Percentiles rank a stretch among this genome's conserved stretches.
Conservation (phyloP, 92 coral and sea anemone species). For the Montipora capitata region DNA sequence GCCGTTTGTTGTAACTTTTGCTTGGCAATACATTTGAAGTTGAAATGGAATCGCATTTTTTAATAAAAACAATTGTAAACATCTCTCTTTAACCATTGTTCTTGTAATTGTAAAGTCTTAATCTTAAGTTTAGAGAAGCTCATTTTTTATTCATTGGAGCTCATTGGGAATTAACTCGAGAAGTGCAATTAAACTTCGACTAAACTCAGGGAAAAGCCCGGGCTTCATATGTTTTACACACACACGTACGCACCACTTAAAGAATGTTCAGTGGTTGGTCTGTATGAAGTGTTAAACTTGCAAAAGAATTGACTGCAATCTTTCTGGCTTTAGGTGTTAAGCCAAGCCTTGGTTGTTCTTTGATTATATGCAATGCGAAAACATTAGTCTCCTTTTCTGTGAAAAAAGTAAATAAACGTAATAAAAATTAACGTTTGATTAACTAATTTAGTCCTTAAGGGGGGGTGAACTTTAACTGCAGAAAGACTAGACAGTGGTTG, state of each 20-base stretch:
- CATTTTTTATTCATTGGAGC: not conserved
- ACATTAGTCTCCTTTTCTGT: not conserved
- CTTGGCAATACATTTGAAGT: not conserved
- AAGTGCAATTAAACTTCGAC: not conserved
- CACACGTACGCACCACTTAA: not conserved
- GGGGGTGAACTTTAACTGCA: too few species aligned
- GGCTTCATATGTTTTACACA: not conserved
- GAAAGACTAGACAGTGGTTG: too few species aligned
- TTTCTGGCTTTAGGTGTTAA: not conserved
- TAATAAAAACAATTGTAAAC: slow-evolving; percentile 20
- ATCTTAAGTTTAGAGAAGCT: not conserved
- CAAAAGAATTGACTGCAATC: not conserved
- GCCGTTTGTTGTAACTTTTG: not conserved
- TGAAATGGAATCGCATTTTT: not conserved
- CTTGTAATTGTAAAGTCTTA: slow-evolving; percentile 16
- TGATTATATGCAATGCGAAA: slow-evolving; percentile 16
- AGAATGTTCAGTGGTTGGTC: not conserved
- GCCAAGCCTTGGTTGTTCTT: not conserved
- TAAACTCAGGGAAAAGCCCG: not conserved
- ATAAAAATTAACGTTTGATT: too few species aligned
- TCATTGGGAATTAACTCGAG: not conserved
- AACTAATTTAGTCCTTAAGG: too few species aligned
- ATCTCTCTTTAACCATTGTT: slow-evolving; percentile 14
- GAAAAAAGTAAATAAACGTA: too few species aligned
- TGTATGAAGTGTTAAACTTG: not conserved